Conservation (phyloP, 2,113 vertebrate species). For the Chaetops frenatus region DNA sequence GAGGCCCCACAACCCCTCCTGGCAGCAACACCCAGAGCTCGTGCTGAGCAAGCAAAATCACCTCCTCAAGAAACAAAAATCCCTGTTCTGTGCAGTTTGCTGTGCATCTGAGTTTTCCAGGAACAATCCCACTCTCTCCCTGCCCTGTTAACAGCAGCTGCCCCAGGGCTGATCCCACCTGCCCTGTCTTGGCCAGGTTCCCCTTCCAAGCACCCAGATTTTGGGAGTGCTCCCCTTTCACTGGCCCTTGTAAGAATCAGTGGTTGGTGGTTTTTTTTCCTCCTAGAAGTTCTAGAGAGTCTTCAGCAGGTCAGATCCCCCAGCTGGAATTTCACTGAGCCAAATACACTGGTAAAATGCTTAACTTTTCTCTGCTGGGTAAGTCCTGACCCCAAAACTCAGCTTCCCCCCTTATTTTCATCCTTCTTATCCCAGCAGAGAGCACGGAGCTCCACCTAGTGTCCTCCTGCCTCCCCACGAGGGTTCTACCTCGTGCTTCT, state of each 20-base stretch:
- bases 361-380: fast-evolving
- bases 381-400: background rate
- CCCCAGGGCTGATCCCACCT: fast-evolving
- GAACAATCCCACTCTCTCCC: background rate
- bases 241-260: background rate
- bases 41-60: background rate
- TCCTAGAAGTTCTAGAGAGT: background rate
- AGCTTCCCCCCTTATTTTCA: background rate
- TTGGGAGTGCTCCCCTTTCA: background rate
- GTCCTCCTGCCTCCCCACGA: background rate
- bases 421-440: background rate
- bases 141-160: background rate
- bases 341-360: background rate
- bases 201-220: background rate
- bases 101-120: background rate
- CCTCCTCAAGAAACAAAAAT: background rate
- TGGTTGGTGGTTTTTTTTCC: background rate
- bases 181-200: background rate
- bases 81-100: background rate
- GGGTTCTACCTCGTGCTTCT: fast-evolving
- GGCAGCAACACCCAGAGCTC: background rate
- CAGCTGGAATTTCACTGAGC: too few relatives aligned
- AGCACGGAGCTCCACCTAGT: constrained; percentile 1
- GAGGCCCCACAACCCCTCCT: background rate
- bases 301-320: background rate